Conservation (phyloP, 2,888 invertebrate species). For the Nomada hirtipes region DNA sequence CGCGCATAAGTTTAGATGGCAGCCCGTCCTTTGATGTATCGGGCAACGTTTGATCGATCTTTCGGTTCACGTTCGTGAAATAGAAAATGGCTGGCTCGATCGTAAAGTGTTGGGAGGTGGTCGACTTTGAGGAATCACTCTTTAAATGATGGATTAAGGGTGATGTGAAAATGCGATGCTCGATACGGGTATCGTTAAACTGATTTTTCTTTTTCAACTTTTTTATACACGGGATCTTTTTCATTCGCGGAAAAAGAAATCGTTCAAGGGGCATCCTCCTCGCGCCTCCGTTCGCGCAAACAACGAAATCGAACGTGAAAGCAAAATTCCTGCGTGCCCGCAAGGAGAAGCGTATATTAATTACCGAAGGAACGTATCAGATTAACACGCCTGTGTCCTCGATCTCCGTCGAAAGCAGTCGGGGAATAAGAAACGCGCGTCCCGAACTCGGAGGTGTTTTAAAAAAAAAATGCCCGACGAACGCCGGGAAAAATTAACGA, state of each 20-base stretch:
- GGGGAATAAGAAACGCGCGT: neutral
- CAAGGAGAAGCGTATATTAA: conserved; percentile 26
- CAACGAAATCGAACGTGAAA: conserved; percentile 12
- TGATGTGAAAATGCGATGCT: no score
- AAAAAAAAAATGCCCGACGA: neutral
- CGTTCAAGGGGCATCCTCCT: no score
- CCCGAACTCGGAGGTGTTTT: neutral
- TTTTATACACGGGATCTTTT: no score
- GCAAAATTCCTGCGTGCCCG: neutral
- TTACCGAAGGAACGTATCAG: conserved; percentile 15
- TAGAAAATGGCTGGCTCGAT: neutral
- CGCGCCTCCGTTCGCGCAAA: neutral
- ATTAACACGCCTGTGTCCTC: conserved; percentile 11
- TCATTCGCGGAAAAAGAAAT: no score
- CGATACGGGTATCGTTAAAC: no score
- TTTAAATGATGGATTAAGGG: no score
- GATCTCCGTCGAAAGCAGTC: conserved; percentile 16
- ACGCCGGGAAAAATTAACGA: conserved; percentile 26
- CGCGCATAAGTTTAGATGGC: conserved; percentile 16
- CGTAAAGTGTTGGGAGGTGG: no score
- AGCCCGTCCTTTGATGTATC: conserved; percentile 28
- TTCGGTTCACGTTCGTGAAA: neutral
- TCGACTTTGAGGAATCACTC: no score
- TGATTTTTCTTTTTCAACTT: no score
- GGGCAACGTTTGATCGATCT: conserved; percentile 1